These are phyloP conservation scores for Drosophila longiperda DNA, from an alignment of 2,888 invertebrate species.

Conservation along the genomic window DNA sequence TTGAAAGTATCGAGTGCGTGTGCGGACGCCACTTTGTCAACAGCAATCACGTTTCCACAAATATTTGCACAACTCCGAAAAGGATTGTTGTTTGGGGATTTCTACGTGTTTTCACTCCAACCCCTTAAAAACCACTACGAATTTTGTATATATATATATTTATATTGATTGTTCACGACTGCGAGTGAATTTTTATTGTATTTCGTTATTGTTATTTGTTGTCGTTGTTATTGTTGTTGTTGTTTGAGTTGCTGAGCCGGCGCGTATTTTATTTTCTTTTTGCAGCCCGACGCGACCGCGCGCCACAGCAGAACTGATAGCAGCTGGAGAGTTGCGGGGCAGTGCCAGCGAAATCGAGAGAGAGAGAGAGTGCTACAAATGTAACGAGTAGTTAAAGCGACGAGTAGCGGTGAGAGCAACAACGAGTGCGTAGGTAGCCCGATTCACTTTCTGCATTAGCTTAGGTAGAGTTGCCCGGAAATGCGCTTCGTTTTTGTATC, in stretches of 20 bases:
- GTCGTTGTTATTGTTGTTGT: slow-evolving; percentile 8
- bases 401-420: not conserved
- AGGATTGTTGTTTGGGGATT: slow-evolving; percentile 57
- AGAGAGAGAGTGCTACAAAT: slow-evolving; percentile 23
- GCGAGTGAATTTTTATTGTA: slow-evolving; percentile 8
- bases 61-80: slow-evolving; percentile 68
- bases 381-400: slow-evolving; percentile 17
- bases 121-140: slow-evolving; percentile 6
- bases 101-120: slow-evolving; percentile 12
- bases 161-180: slow-evolving; percentile 28
- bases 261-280: slow-evolving; percentile 37
- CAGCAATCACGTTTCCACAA: slow-evolving; percentile 72
- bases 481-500: slow-evolving; percentile 65
- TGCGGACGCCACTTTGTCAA: slow-evolving; percentile 80
- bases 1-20: slow-evolving; percentile 69
- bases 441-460: not conserved
- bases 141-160: slow-evolving; percentile 11
- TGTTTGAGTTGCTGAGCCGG: slow-evolving; percentile 18
- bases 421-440: slow-evolving; percentile 36
- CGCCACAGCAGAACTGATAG: slow-evolving; percentile 49
- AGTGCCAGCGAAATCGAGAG: slow-evolving; percentile 6
- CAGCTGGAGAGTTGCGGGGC: slow-evolving; percentile 45
- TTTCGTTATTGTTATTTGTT: slow-evolving; percentile 24
- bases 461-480: slow-evolving; percentile 61
- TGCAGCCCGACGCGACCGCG: slow-evolving; percentile 63